Percentiles rank a stretch among this genome's conserved stretches.
Evolutionary conservation across 2,113 vertebrate genomes (phyloP).

Genomic region (Pardalotus punctatus): DNA sequence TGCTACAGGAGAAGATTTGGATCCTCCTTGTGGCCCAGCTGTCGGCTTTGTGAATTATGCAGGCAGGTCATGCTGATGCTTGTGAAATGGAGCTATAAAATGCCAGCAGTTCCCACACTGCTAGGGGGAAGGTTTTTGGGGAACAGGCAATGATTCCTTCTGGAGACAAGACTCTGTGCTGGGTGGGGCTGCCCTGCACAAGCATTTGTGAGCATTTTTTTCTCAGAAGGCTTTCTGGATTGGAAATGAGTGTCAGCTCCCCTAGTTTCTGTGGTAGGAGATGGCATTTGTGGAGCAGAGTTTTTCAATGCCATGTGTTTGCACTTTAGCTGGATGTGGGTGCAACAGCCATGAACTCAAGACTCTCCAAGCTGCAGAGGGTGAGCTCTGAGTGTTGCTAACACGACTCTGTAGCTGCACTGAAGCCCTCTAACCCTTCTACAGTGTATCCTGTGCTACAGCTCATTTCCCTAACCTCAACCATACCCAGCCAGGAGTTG

Average conservation of each 20-base stretch:
- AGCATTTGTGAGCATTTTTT: not conserved
- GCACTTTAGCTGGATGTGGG: constrained; percentile 61
- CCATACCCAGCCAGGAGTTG: not conserved
- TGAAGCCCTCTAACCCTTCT: constrained; percentile 45
- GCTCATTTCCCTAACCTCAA: constrained; percentile 13
- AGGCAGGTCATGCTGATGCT: not conserved
- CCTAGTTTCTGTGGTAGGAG: not conserved
- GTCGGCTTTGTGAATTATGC: not conserved
- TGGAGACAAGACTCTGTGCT: not conserved
- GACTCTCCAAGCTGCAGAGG: constrained; percentile 61
- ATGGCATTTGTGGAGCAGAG: not conserved
- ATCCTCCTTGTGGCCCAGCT: not conserved
- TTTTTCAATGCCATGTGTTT: constrained; percentile 53
- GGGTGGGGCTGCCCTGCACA: not conserved
- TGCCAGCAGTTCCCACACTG: not conserved
- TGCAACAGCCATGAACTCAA: constrained; percentile 61
- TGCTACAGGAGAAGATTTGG: not conserved
- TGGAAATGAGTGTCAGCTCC: not conserved
- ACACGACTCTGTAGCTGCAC: constrained; percentile 31
- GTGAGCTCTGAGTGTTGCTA: constrained; percentile 69
- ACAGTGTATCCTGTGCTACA: constrained; percentile 9
- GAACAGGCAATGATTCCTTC: not conserved
- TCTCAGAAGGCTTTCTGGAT: not conserved
- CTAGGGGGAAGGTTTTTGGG: not conserved
- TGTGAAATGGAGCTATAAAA: not conserved